Base-by-base conservation (phyloP, 2,797 vertebrate genomes). In the Sebastes goodei region DNA sequence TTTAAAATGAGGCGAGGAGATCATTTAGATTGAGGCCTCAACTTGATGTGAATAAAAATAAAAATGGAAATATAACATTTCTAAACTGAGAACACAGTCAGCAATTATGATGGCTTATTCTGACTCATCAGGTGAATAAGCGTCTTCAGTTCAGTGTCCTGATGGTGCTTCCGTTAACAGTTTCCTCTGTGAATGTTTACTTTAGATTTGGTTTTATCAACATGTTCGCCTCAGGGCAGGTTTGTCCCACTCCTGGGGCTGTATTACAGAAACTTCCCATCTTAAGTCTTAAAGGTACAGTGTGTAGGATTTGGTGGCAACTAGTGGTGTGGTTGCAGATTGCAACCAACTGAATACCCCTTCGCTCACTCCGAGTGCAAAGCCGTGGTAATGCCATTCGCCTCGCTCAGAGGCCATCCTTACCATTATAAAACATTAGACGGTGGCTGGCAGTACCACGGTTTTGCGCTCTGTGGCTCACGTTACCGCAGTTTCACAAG, bases 21-120 rank as follows among this genome's bases (percentile, higher is more conserved):
- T 49, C 4, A 8, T 52, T 76, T 12, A 53, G 38, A 75, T 23
- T 27, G 29, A 75, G 65, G 69, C 20, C 20, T 77, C 11, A 53
- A 53, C 8, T 81, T 52, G 1, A 73, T 10, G 59, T 29, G 30
- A 71, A 42, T 1, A 38, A n/a, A n/a, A 42, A 23, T 10, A 59
- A 33, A 46, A 72, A 63, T n/a, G 23, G 14, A 71, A 46, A 56
- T 29, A 12, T 11, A 21, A 20, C 4, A 27, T 30, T 71, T 53
- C 49, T 46, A 46, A 81, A 55, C 20, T 21, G 42, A 38, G 65
- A 56, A 32, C 2, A 27, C 21, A 2, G 59, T 68, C 33, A 57
- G 53, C 17, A 14, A 29, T 56, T 38, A 17, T 23, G 29, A 60
- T 2, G 2, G n/a, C 25, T 10, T 15, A 61, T 64, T 69, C 63